phyloP scores from a whole-genome alignment of 2,797 vertebrate genomes.

The Mus minutoides region DNA sequence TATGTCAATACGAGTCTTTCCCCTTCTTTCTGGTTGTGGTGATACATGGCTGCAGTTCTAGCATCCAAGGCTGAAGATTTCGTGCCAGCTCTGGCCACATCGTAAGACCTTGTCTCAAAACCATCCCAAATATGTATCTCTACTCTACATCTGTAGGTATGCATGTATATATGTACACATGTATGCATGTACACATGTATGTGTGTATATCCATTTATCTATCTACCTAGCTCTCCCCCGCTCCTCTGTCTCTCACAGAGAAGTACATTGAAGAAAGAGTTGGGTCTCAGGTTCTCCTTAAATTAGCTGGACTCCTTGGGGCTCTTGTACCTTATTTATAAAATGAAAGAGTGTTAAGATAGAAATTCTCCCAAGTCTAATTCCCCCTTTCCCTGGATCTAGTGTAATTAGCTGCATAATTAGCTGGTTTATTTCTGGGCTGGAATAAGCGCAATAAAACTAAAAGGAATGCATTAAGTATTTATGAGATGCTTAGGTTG shows the following conservation, averaged over 20 bases:
- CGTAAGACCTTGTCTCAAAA: not conserved
- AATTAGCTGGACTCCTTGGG: not conserved
- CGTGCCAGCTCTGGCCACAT: not conserved
- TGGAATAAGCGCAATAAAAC: not conserved
- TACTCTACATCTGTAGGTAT: not conserved
- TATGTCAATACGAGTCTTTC: not conserved
- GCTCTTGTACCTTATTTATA: not conserved
- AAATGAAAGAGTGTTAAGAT: not conserved
- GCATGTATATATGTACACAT: not conserved
- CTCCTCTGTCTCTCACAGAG: not conserved
- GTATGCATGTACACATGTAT: not conserved
- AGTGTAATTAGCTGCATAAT: not conserved
- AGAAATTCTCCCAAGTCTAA: not conserved
- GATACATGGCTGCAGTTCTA: not conserved
- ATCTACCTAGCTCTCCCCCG: not conserved
- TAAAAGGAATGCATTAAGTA: constrained; percentile 47
- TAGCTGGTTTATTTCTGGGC: not conserved
- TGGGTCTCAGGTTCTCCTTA: not conserved
- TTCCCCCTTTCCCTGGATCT: not conserved
- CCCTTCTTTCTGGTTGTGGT: not conserved
- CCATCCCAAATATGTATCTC: not conserved
- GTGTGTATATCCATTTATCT: not conserved
- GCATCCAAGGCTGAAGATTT: not conserved
- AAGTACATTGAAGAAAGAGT: not conserved
- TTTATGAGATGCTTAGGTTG: constrained; percentile 18